These are phyloP conservation scores for Bombus pyrosoma DNA, from an alignment of 1,140 invertebrate genomes.

Conservation along the genomic window DNA sequence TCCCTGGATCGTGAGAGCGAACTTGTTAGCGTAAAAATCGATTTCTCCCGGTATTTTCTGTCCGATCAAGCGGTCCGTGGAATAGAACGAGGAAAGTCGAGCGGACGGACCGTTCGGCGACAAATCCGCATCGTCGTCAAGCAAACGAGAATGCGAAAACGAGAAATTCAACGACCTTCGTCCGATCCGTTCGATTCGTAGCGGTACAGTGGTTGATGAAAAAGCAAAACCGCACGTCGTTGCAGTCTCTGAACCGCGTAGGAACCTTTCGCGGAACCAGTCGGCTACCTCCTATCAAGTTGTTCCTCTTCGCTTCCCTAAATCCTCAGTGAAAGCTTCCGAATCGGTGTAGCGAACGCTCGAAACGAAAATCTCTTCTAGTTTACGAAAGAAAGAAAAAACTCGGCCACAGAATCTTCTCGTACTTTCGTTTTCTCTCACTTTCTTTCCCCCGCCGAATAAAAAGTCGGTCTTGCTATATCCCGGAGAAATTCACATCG, in stretches of 20 bases:
- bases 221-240: slow-evolving; percentile 56
- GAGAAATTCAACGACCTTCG: slow-evolving; percentile 68
- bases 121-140: slow-evolving; percentile 57
- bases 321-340: slow-evolving; percentile 36
- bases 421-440: slow-evolving; percentile 26
- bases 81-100: slow-evolving; percentile 52
- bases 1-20: slow-evolving; percentile 28
- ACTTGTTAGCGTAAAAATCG: slow-evolving; percentile 42
- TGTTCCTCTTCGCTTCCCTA: neutral
- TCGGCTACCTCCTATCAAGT: neutral
- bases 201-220: slow-evolving; percentile 50
- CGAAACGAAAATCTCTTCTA: neutral
- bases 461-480: neutral
- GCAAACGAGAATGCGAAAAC: slow-evolving; percentile 62
- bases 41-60: slow-evolving; percentile 55
- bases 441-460: neutral
- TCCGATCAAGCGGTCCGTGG: slow-evolving; percentile 32
- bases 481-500: slow-evolving; percentile 9
- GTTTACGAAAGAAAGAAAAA: neutral
- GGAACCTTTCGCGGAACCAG: slow-evolving; percentile 46
- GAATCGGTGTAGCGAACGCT: neutral
- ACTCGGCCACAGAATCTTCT: neutral
- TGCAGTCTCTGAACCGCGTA: slow-evolving; percentile 38
- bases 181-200: slow-evolving; percentile 30
- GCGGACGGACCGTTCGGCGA: slow-evolving; percentile 40